A percentile compares a stretch with the other conserved stretches of the same genome.
Conservation (phyloP, 2,888 invertebrate species). For the Synanthedon tipuliformis region DNA sequence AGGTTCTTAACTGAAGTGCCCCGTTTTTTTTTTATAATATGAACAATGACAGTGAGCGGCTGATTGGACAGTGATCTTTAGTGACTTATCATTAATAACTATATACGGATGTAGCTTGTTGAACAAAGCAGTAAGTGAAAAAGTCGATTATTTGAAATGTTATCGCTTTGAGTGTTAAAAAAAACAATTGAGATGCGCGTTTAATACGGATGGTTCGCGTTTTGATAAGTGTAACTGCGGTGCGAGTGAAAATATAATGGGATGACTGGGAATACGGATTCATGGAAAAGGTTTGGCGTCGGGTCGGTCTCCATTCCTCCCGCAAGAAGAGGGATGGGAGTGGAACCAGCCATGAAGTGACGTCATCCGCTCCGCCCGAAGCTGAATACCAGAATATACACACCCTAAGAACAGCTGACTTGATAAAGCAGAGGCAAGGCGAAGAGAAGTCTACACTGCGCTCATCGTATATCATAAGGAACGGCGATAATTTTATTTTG, state of each 20-base stretch:
- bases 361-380: conserved; percentile 45
- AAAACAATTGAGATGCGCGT: conserved; percentile 1
- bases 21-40: not conserved
- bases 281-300: conserved; percentile 71
- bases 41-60: conserved; percentile 51
- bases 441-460: conserved; percentile 64
- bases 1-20: not conserved
- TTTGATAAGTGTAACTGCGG: conserved; percentile 2
- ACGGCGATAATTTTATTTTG: conserved; percentile 65
- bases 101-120: conserved; percentile 9
- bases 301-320: conserved; percentile 70
- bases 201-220: conserved; percentile 4
- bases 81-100: conserved; percentile 14
- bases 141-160: too few relatives aligned
- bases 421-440: conserved; percentile 61
- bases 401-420: conserved; percentile 62
- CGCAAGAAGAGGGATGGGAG: conserved; percentile 70
- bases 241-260: conserved; percentile 43
- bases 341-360: conserved; percentile 59
- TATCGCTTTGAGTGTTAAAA: not conserved
- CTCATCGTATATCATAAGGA: conserved; percentile 62
- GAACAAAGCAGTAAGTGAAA: not conserved
- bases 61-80: conserved; percentile 37
- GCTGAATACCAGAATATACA: conserved; percentile 66
- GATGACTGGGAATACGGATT: conserved; percentile 63